Evolutionary conservation across 1,140 invertebrate species (phyloP).

Genomic region (Colletes gigas): DNA sequence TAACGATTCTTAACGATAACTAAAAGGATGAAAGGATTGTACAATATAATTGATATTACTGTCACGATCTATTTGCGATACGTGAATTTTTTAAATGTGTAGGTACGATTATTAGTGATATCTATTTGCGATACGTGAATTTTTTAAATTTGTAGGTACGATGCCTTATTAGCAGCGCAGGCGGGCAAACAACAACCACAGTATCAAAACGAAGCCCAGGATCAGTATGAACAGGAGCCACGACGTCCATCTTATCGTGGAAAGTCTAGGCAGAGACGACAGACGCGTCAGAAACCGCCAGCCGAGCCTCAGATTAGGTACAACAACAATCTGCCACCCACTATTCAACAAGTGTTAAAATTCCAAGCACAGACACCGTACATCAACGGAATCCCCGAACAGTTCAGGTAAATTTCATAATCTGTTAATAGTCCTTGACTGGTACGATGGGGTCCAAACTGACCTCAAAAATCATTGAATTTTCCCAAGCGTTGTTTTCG

Average conservation of each 20-base stretch:
- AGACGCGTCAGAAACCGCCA: constrained; percentile 64
- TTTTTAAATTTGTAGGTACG: constrained; percentile 63
- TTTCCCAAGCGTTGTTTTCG: no score
- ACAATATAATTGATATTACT: no score
- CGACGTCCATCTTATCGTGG: constrained; percentile 48
- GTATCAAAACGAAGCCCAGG: constrained; percentile 1
- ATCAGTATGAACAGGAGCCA: constrained; percentile 10
- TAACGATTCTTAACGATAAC: no score
- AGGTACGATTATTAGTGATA: constrained; percentile 74
- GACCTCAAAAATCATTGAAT: no score
- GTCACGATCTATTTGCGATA: no score
- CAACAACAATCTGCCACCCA: constrained; percentile 71
- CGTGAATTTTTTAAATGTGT: constrained; percentile 7
- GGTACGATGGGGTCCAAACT: neutral
- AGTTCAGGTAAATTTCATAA: constrained; percentile 67
- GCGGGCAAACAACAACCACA: constrained; percentile 51
- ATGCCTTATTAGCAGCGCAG: constrained; percentile 61
- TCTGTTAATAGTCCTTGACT: neutral
- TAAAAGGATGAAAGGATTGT: no score
- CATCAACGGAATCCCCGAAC: constrained; percentile 77
- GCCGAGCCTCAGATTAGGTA: constrained; percentile 55
- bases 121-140: neutral
- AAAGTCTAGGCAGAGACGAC: constrained; percentile 55
- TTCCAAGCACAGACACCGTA: constrained; percentile 78
- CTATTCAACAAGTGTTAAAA: constrained; percentile 75